These are phyloP conservation scores for Argopecten irradians DNA, from an alignment of 1,140 invertebrate species.

Conservation along the genomic window DNA sequence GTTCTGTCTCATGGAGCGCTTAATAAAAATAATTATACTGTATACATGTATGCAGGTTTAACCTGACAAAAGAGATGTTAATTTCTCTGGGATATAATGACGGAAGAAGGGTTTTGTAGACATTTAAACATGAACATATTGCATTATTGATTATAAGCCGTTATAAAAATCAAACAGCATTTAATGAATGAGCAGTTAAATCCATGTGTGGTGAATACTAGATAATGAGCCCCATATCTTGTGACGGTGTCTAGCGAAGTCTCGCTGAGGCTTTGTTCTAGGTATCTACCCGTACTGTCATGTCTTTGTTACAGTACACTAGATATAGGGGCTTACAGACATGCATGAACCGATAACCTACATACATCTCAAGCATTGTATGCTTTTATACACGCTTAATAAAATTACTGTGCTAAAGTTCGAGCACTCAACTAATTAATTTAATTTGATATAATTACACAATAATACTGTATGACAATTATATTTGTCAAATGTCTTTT, in stretches of 20 bases:
- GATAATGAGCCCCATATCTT: background rate
- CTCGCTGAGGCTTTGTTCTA: background rate
- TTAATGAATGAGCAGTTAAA: background rate
- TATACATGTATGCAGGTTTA: background rate
- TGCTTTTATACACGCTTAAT: background rate
- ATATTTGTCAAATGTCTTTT: too few relatives aligned
- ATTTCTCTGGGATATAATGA: background rate
- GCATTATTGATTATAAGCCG: background rate
- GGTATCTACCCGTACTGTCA: background rate
- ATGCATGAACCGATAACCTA: background rate
- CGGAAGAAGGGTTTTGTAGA: background rate
- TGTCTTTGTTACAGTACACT: background rate
- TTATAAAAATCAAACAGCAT: background rate
- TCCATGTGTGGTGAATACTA: background rate
- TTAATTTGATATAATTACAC: too few relatives aligned
- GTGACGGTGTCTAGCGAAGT: background rate
- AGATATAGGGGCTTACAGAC: too few relatives aligned
- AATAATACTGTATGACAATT: too few relatives aligned
- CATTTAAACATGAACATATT: background rate
- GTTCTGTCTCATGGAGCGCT: background rate
- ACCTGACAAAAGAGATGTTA: background rate
- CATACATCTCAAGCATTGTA: background rate
- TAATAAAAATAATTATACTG: too few relatives aligned
- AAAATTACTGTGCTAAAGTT: too few relatives aligned
- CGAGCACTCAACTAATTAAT: too few relatives aligned